Conservation (phyloP, 2,888 invertebrate genomes). For the Cheilosia impressa region DNA sequence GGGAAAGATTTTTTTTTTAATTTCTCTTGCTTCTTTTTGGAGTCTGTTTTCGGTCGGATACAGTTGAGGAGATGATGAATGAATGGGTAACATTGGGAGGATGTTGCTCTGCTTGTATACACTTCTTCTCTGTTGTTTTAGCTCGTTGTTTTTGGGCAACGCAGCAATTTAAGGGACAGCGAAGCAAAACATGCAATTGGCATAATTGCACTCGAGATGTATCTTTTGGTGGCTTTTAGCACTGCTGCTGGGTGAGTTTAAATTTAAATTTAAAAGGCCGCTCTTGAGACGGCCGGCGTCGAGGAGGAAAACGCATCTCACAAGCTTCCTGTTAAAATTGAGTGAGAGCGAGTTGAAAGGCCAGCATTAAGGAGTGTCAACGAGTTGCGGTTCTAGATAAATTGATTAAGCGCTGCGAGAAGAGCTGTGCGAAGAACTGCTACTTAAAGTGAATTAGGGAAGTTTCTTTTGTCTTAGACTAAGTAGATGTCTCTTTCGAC, state of each 20-base stretch:
- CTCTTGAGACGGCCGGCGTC: slow-evolving; percentile 38
- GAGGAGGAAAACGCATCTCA: neutral
- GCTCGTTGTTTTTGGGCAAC: neutral
- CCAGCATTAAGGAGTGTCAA: slow-evolving; percentile 3
- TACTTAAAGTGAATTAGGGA: too few relatives aligned
- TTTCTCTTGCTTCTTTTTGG: slow-evolving; percentile 8
- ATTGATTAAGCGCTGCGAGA: neutral
- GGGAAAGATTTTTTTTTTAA: slow-evolving; percentile 4
- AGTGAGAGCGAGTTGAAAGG: neutral
- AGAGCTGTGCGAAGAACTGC: neutral
- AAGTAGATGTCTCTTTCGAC: too few relatives aligned
- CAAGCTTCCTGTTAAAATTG: slow-evolving; percentile 15
- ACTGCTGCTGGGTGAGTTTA: neutral
- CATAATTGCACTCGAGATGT: slow-evolving; percentile 46
- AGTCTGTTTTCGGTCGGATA: slow-evolving; percentile 18
- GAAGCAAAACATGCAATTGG: slow-evolving; percentile 28
- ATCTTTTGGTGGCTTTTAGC: slow-evolving; percentile 14
- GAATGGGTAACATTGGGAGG: slow-evolving; percentile 50
- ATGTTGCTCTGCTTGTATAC: slow-evolving; percentile 33
- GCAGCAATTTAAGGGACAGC: slow-evolving; percentile 46
- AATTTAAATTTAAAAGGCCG: slow-evolving; percentile 37
- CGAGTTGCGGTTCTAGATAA: neutral
- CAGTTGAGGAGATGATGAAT: slow-evolving; percentile 50
- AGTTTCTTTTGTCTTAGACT: too few relatives aligned
- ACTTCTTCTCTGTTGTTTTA: slow-evolving; percentile 24